phyloP scores from a whole-genome alignment of 1,140 invertebrate genomes.

The Ceratosolen fusciceps region DNA sequence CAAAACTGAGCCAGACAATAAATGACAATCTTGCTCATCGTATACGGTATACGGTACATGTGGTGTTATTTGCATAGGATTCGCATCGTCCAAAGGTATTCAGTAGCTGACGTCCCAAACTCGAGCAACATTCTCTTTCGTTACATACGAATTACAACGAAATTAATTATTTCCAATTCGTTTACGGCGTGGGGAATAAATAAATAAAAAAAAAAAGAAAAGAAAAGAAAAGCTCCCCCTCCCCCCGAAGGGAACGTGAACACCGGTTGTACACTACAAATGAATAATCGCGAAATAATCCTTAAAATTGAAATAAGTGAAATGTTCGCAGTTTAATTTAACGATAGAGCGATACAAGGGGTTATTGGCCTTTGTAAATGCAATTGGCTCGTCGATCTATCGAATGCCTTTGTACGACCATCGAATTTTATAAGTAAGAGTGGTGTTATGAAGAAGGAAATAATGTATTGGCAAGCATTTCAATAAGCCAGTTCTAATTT shows the following conservation, averaged over 20 bases:
- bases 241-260: no score
- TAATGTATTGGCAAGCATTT: slow-evolving; percentile 68
- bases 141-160: neutral
- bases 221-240: no score
- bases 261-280: no score
- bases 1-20: slow-evolving; percentile 67
- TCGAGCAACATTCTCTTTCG: no score
- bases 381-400: slow-evolving; percentile 29
- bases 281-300: no score
- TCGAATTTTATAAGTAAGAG: slow-evolving; percentile 66
- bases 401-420: slow-evolving; percentile 66
- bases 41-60: slow-evolving; percentile 52
- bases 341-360: neutral
- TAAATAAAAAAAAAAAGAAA: no score
- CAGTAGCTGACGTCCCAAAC: slow-evolving; percentile 39
- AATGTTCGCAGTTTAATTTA: no score
- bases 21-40: slow-evolving; percentile 63
- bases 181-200: neutral
- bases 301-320: no score
- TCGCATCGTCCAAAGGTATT: slow-evolving; percentile 65
- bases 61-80: slow-evolving; percentile 65
- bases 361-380: neutral
- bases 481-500: slow-evolving; percentile 47
- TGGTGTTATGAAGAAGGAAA: slow-evolving; percentile 69
- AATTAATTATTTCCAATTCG: neutral